Conservation (phyloP, 2,888 invertebrate species). For the Desoria tigrina region DNA sequence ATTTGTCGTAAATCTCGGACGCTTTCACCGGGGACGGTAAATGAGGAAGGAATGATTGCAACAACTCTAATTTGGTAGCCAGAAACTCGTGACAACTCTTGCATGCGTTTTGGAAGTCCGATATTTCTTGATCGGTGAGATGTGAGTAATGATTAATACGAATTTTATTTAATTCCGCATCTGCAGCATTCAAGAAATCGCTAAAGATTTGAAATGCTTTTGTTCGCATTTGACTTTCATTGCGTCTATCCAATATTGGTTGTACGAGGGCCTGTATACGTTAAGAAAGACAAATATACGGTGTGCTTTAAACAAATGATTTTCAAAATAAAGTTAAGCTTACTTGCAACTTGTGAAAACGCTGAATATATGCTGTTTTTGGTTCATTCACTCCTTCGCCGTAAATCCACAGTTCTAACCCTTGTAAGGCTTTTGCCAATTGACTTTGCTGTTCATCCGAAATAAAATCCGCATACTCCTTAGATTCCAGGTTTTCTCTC, state of each 20-base stretch:
- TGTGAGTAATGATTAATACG: too few relatives aligned
- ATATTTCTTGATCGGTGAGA: too few relatives aligned
- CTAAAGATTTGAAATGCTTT: constrained; percentile 76
- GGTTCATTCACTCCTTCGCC: constrained; percentile 94
- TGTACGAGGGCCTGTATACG: too few relatives aligned
- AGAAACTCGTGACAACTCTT: constrained; percentile 70
- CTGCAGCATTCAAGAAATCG: constrained; percentile 71
- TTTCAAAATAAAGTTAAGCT: too few relatives aligned
- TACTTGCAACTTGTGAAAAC: too few relatives aligned
- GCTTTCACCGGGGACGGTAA: constrained; percentile 32
- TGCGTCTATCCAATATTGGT: constrained; percentile 62
- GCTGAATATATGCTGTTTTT: constrained; percentile 67
- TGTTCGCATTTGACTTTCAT: constrained; percentile 79
- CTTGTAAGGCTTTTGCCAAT: constrained; percentile 70
- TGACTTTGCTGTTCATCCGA: constrained; percentile 68
- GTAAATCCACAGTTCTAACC: constrained; percentile 95
- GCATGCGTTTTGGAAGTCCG: too few relatives aligned
- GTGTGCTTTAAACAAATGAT: too few relatives aligned
- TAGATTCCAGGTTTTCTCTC: constrained; percentile 81
- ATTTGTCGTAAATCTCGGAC: too few relatives aligned
- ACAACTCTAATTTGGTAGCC: too few relatives aligned
- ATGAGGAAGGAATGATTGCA: constrained; percentile 60
- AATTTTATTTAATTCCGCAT: constrained; percentile 80
- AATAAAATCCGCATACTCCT: constrained; percentile 74
- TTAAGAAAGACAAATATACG: too few relatives aligned